Base-by-base conservation (phyloP, 2,113 vertebrate species). In the Cottus gobio region DNA sequence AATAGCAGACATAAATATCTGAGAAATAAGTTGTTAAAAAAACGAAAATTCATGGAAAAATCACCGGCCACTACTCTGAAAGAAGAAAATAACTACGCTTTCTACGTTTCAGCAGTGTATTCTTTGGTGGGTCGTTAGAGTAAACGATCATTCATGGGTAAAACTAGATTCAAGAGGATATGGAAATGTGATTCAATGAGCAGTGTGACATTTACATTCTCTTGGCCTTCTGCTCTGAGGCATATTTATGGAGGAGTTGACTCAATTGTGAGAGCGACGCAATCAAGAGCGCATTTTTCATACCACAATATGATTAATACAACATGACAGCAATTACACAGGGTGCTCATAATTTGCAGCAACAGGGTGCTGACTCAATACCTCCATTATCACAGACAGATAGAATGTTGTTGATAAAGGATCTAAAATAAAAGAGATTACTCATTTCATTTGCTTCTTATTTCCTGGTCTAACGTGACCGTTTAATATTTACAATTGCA, bases 251-350 rank as follows among this genome's bases (percentile, higher is more conserved):
- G 36, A 67, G 74, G 71, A 60, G 57, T 73, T 87, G 91, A 91
- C 90, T 89, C 74, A 75, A 84, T 92, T 88, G 46, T 67, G 24
- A 80, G 60, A 87, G 65, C 8, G 9, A 79, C 80, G 78, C 80
- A 83, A 89, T 85, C 75, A 84, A 66, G 71, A 20, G 6, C n/a
- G 71, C 71, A 77, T 93, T 90, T 89, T 79, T 93, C 89, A 93
- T 66, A 11, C n/a, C 67, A 46, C 75, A 79, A 77, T 89, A 20
- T 91, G 79, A 92, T 91, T 92, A 92, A 86, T 78, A 74, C 71
- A 71, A 91, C 88, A 90, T 81, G 92, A 94, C 85, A 78, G 83
- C 67, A 42, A 91, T 90, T 89, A 90, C 54, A 78, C 52, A 48
- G 84, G 67, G 65, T 42, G 69, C 72, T 76, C 75, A 60, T 77